Evolutionary conservation across 2,797 vertebrate species (phyloP).

Genomic region (Poeciliopsis infans): DNA sequence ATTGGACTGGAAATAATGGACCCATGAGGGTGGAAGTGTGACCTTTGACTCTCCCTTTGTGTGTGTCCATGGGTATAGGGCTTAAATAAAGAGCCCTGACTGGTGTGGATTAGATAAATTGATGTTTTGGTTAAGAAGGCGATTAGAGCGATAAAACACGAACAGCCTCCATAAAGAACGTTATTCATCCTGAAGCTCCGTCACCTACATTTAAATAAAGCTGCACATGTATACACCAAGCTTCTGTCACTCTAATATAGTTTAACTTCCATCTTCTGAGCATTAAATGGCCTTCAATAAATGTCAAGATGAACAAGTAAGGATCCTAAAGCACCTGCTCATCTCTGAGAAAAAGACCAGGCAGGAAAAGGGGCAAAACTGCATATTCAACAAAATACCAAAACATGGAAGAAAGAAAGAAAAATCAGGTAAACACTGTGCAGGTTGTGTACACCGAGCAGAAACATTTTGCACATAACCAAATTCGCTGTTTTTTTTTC

Average conservation of each 20-base stretch:
- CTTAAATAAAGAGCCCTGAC: constrained; percentile 35
- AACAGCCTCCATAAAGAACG: constrained; percentile 41
- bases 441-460: constrained; percentile 6
- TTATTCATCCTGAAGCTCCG: constrained; percentile 25
- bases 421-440: constrained; percentile 8
- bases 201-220: constrained; percentile 35
- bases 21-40: constrained; percentile 28
- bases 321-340: constrained; percentile 28
- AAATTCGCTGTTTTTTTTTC: constrained; percentile 10
- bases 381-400: background rate
- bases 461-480: constrained; percentile 10
- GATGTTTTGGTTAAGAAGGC: constrained; percentile 31
- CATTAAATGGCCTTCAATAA: constrained; percentile 51
- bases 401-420: background rate
- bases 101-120: constrained; percentile 38
- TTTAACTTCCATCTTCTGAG: constrained; percentile 41
- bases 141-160: constrained; percentile 22
- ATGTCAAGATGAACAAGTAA: constrained; percentile 18
- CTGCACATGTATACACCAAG: constrained; percentile 24
- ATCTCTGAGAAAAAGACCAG: constrained; percentile 41
- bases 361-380: constrained; percentile 21
- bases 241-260: constrained; percentile 28
- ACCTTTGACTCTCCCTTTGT: constrained; percentile 57
- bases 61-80: constrained; percentile 6
- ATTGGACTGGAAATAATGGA: constrained; percentile 60